Evolutionary conservation across 2,113 vertebrate species (phyloP), one percentile per base, ranked within the genome.

Genomic region (Triplophysa dalaica): DNA sequence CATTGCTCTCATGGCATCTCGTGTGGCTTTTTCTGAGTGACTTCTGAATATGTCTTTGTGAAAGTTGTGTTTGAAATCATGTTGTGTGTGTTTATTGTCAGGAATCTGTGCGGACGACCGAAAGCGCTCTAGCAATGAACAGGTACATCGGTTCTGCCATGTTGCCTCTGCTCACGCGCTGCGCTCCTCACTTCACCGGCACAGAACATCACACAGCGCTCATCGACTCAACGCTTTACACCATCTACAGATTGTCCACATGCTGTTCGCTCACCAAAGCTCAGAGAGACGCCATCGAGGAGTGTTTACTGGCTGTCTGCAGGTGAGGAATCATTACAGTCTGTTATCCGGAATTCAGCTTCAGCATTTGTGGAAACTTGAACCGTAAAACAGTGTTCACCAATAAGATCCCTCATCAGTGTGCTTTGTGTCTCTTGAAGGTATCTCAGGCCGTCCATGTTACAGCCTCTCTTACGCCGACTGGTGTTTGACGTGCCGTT

Each of bases 401-500:
- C 14, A 54, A 17, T 6, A 17, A 54, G 50, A 17, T 16, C 50
- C 17, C 50, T 54, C 19, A 58, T 58, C 6, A 21, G 19, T 72
- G 43, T 50, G 8, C 41, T 81, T 13, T 83, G 38, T 86, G 48
- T 43, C 54, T 68, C 72, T 66, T 83, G 26, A 90, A 99, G 97
- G 84, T 93, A 99, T 87, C 90, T 99, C 77, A 94, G 96, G 65
- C 98, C 98, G 81, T 96, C 97, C 74, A 98, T 99, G 98, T 89
- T 99, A 74, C 98, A 99, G 86, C 98, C 98, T 72, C 94, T 99
- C 61, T 88, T 99, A 85, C 93, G 94, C 63, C 94, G 96, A 63
- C 95, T 99, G 0, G 97, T 99, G 83, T 99, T 99, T 90, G 98
- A 99, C 77, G 97, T 99, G 75, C 98, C 98, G 1, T 90, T 96